Evolutionary conservation across 2,888 invertebrate species (phyloP), one percentile per base, ranked within the genome.

Genomic region (Sepiola atlantica): DNA sequence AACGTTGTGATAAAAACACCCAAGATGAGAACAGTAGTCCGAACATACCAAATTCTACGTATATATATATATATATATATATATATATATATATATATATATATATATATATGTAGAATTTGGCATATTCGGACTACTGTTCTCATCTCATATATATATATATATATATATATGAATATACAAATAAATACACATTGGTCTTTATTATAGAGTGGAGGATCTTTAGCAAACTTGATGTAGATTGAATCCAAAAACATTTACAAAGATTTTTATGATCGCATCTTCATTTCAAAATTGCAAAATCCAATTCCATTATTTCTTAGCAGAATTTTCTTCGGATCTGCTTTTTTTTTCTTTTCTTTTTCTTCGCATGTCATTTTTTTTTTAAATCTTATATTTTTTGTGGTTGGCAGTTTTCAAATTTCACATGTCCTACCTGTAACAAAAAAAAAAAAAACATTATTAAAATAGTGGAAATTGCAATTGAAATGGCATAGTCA

Each of bases 341-440:
- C 16, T n/a, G 12, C n/a, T 77, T 16, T 1, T 16, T n/a, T n/a
- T 77, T 77, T 45, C 45, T n/a, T 77, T 28, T 61, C 12, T 57
- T 57, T 57, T 61, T 61, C 21, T 61, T 32, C 16, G 77, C n/a
- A n/a, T 77, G 77, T n/a, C 21, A 61, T 28, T 77, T 8, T 45
- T 45, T n/a, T 77, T 77, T 8, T 16, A 16, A 77, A 12, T n/a
- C 16, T 32, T 77, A 77, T 45, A 77, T 77, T 77, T 77, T 77
- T 77, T 77, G n/a, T 45, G 45, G 45, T 28, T 8, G 77, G 77
- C n/a, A 77, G n/a, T 77, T n/a, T 77, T 77, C n/a, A 77, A 77
- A 77, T 77, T 77, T 77, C 77, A n/a, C 16, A 77, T 77, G 77
- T 77, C n/a, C 77, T 77, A 77, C n/a, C n/a, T 61, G n/a, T 77